Conservation (phyloP, 64 coral and sea anemone genomes). For the Orbicella faveolata region DNA sequence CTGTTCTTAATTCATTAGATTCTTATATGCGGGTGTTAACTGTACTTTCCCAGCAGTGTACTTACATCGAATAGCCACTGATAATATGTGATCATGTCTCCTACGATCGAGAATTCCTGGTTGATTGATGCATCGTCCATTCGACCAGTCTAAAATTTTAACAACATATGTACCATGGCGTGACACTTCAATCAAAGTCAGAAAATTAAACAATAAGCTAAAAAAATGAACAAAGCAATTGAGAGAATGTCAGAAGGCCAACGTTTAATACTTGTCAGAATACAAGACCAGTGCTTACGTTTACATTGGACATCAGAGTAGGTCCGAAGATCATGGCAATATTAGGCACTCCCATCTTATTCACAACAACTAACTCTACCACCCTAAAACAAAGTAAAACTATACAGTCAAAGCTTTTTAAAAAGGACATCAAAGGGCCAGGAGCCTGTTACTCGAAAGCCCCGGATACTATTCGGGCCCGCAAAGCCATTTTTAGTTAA, state of each 20-base stretch:
- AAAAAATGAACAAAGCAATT: neutral
- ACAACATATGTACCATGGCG: neutral
- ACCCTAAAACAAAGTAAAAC: conserved; percentile 41
- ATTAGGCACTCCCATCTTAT: conserved; percentile 81
- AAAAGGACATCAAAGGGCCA: neutral
- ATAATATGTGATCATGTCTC: conserved; percentile 85
- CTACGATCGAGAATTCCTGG: conserved; percentile 70
- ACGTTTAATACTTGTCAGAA: no score
- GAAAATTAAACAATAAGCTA: neutral
- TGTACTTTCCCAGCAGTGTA: neutral
- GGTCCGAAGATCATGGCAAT: conserved; percentile 85
- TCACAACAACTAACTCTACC: conserved; percentile 27
- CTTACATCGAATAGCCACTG: conserved; percentile 89
- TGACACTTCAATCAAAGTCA: neutral
- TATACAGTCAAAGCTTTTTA: neutral
- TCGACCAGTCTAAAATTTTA: conserved; percentile 60
- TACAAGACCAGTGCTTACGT: conserved; percentile 25
- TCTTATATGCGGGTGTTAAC: no score
- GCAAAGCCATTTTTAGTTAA: no score
- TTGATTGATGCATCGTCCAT: conserved; percentile 88
- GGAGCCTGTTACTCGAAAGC: no score
- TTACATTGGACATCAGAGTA: conserved; percentile 88
- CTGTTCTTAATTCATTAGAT: no score
- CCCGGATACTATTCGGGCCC: no score
- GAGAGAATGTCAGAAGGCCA: no score